Evolutionary conservation across 1,140 invertebrate genomes (phyloP).

Genomic region (Lordiphosa clarofinis): DNA sequence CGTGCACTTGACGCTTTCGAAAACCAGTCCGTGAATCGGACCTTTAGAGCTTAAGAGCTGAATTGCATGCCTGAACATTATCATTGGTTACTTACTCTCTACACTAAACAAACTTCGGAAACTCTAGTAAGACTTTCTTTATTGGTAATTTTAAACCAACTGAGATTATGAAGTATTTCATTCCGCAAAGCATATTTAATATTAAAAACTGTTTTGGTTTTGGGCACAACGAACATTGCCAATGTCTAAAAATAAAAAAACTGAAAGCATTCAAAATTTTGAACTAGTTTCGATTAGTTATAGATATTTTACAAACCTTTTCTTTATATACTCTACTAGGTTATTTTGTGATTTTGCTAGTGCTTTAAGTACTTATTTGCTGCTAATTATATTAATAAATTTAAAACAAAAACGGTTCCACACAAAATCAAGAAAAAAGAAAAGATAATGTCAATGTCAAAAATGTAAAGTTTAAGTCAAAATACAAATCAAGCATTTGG

Average conservation of each 20-base stretch:
- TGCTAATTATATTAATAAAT: slow-evolving; percentile 36
- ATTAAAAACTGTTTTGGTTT: not conserved
- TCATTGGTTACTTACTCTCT: too few species aligned
- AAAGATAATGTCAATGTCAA: slow-evolving; percentile 30
- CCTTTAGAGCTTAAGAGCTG: too few species aligned
- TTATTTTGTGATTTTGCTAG: slow-evolving; percentile 72
- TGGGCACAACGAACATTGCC: slow-evolving; percentile 5
- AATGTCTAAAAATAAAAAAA: not conserved
- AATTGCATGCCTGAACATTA: too few species aligned
- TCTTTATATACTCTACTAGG: slow-evolving; percentile 57
- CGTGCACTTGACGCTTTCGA: too few species aligned
- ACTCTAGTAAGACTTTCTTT: too few species aligned
- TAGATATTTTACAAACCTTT: slow-evolving; percentile 3
- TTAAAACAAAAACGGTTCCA: slow-evolving; percentile 21
- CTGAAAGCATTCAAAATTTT: slow-evolving; percentile 6
- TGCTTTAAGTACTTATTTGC: slow-evolving; percentile 70
- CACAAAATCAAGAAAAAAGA: slow-evolving; percentile 8
- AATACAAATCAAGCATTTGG: slow-evolving; percentile 24
- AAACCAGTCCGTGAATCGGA: too few species aligned
- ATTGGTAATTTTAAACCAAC: too few species aligned
- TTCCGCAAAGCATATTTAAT: too few species aligned
- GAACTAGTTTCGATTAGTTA: slow-evolving; percentile 2
- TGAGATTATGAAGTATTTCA: too few species aligned
- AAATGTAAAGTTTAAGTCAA: slow-evolving; percentile 28
- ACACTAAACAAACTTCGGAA: too few species aligned